These are phyloP conservation scores for Pterostichus madidus DNA, from an alignment of 2,888 invertebrate species.

Conservation along the genomic window DNA sequence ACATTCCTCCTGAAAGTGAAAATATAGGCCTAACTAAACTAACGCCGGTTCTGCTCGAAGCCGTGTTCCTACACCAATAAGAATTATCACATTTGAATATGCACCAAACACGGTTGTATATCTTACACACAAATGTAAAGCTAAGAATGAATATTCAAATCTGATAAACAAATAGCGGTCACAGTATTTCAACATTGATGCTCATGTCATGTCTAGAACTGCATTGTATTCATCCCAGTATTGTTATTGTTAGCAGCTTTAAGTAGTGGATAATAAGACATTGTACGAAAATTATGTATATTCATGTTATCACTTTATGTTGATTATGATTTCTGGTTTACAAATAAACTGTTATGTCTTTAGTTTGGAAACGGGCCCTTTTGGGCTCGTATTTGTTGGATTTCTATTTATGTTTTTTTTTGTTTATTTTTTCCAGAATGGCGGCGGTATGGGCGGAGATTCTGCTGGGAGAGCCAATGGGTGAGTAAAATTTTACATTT, in stretches of 20 bases:
- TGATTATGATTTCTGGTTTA: constrained; percentile 46
- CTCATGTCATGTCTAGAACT: constrained; percentile 52
- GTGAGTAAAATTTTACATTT: constrained; percentile 79
- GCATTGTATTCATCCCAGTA: constrained; percentile 59
- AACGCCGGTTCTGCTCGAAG: constrained; percentile 39
- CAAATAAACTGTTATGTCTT: constrained; percentile 62
- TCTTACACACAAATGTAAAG: constrained; percentile 32
- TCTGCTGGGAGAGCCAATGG: constrained; percentile 90
- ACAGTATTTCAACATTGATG: constrained; percentile 43
- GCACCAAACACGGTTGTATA: constrained; percentile 15
- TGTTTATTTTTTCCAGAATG: constrained; percentile 90
- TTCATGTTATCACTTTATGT: constrained; percentile 50
- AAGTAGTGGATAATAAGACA: constrained; percentile 61
- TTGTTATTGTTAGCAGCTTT: constrained; percentile 65
- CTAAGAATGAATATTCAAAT: constrained; percentile 57
- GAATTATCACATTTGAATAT: constrained; percentile 62
- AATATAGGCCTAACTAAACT: constrained; percentile 26
- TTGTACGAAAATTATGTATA: constrained; percentile 65
- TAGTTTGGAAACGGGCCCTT: constrained; percentile 68
- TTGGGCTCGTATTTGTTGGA: constrained; percentile 77
- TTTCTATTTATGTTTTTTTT: constrained; percentile 79
- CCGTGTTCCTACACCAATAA: constrained; percentile 28
- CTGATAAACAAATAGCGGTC: constrained; percentile 44
- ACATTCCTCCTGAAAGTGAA: neutral
- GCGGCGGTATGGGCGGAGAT: constrained; percentile 88